Conservation (phyloP, 30 jellyfish, hydroid and myxozoan genomes). For the Aurelia sp. region DNA sequence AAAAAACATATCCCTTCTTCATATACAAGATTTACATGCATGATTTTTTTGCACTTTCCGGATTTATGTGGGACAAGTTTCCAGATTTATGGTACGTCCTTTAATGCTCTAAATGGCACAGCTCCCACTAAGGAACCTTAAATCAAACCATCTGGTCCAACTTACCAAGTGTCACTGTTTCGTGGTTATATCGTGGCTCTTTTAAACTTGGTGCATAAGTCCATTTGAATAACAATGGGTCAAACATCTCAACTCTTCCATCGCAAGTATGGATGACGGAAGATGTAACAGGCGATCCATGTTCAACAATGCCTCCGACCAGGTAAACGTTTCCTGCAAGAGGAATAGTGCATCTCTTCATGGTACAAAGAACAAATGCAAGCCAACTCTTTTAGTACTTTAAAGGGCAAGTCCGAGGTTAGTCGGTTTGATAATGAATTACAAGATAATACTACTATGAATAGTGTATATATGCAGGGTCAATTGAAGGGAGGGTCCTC, state of each 20-base stretch:
- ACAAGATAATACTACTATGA: too few species aligned
- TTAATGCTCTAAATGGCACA: not conserved
- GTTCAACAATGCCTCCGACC: constrained; percentile 58
- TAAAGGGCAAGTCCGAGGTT: too few species aligned
- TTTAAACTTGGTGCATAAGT: constrained; percentile 52
- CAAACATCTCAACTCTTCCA: constrained; percentile 60
- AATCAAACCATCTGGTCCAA: not conserved
- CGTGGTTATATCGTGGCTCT: constrained; percentile 69
- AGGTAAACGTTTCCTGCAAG: constrained; percentile 41
- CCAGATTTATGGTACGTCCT: not conserved
- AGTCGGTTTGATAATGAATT: too few species aligned
- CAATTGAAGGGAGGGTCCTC: too few species aligned
- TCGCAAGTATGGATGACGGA: constrained; percentile 23
- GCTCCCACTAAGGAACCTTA: not conserved
- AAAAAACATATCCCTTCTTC: too few species aligned
- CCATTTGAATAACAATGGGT: constrained; percentile 48
- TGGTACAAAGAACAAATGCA: too few species aligned
- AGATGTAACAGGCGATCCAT: not conserved
- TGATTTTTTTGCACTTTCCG: too few species aligned
- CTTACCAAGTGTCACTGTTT: constrained; percentile 61
- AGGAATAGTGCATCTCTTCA: too few species aligned
- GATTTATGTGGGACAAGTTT: not conserved
- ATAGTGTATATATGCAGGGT: too few species aligned
- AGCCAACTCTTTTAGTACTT: too few species aligned
- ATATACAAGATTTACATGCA: too few species aligned